Percentiles rank a stretch among this genome's conserved stretches.
Conservation (phyloP, 1,140 invertebrate species). For the Leptonema lineaticorne region DNA sequence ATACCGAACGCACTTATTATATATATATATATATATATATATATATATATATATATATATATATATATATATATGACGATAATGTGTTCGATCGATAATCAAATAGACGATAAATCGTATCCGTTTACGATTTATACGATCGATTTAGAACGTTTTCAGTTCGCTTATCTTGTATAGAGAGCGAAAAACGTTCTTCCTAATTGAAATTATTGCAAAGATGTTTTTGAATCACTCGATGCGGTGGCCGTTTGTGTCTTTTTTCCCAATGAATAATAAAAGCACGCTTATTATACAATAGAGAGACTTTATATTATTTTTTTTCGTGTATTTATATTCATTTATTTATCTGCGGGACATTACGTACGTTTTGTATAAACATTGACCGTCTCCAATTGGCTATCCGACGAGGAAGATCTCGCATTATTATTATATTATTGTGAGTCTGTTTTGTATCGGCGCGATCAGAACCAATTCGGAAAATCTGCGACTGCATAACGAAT, state of each 20-base stretch:
- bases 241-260: constrained; percentile 28
- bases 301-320: not conserved
- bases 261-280: constrained; percentile 37
- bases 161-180: not conserved
- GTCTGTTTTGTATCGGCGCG: not conserved
- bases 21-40: not conserved
- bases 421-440: not conserved
- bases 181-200: constrained; percentile 33
- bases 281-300: constrained; percentile 35
- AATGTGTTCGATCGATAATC: not conserved
- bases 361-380: no score
- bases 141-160: not conserved
- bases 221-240: constrained; percentile 17
- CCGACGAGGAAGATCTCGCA: not conserved
- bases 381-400: constrained; percentile 1
- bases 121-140: not conserved
- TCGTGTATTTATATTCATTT: not conserved
- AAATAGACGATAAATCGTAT: not conserved
- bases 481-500: no score
- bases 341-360: not conserved
- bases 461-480: not conserved
- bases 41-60: not conserved
- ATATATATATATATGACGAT: not conserved
- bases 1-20: not conserved
- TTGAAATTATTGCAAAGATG: constrained; percentile 39